These are phyloP conservation scores for Myotis daubentonii DNA, from an alignment of 2,797 vertebrate species.

Conservation along the genomic window DNA sequence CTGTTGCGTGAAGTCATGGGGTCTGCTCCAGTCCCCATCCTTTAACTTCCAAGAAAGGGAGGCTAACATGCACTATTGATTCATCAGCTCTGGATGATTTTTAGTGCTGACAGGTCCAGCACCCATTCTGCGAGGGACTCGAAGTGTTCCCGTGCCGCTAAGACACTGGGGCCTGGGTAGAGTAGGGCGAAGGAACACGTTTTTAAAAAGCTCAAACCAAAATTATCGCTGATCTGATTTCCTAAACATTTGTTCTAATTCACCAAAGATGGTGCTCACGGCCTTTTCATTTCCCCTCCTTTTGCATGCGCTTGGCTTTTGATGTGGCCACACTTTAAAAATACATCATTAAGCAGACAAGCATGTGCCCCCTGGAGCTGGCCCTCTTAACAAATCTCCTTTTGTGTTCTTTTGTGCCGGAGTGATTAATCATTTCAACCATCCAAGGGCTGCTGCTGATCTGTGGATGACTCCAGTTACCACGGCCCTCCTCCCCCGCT, in stretches of 20 bases:
- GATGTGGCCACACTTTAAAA: slow-evolving; percentile 81
- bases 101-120: not conserved
- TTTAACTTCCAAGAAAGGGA: not conserved
- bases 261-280: slow-evolving; percentile 82
- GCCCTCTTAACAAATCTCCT: slow-evolving; percentile 84
- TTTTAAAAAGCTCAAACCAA: not conserved
- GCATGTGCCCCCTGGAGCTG: slow-evolving; percentile 80
- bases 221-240: slow-evolving; percentile 58
- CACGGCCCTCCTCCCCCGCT: slow-evolving; percentile 69
- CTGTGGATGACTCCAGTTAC: slow-evolving; percentile 81
- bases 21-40: not conserved
- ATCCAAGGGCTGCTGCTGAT: slow-evolving; percentile 76
- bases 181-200: not conserved
- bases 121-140: not conserved
- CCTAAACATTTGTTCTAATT: slow-evolving; percentile 78
- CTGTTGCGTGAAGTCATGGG: not conserved
- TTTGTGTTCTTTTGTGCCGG: slow-evolving; percentile 80
- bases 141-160: not conserved
- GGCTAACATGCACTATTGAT: not conserved
- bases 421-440: slow-evolving; percentile 85
- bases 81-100: not conserved
- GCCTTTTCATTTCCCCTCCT: slow-evolving; percentile 77
- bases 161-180: not conserved
- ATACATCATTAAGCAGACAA: slow-evolving; percentile 85
- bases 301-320: slow-evolving; percentile 81